Evolutionary conservation across 2,888 invertebrate species (phyloP).

Genomic region (Tetragonisca angustula): DNA sequence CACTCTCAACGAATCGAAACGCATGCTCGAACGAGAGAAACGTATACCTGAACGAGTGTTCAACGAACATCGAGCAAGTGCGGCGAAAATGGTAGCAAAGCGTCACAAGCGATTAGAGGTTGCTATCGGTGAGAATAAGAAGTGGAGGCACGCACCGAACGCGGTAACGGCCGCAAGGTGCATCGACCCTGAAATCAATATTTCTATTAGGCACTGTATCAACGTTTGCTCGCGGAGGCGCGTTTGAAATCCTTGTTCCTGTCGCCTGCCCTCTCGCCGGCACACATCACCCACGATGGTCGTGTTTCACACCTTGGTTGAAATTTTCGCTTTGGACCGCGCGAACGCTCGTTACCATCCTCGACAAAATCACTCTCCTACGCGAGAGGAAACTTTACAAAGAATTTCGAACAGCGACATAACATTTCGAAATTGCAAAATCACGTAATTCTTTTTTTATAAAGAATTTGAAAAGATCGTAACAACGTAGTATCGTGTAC

Average conservation of each 20-base stretch:
- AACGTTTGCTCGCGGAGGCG: slow-evolving; percentile 61
- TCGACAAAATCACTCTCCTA: slow-evolving; percentile 60
- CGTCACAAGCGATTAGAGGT: slow-evolving; percentile 8
- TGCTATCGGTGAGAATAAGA: slow-evolving; percentile 37
- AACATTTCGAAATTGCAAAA: too few species aligned
- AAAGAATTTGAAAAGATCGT: too few species aligned
- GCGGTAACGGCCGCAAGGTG: slow-evolving; percentile 60
- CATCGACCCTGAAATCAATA: slow-evolving; percentile 77
- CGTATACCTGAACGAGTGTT: too few species aligned
- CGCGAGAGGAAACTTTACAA: slow-evolving; percentile 31
- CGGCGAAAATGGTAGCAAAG: too few species aligned
- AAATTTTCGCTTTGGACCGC: slow-evolving; percentile 46
- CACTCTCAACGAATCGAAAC: too few species aligned
- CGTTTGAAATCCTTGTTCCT: slow-evolving; percentile 54
- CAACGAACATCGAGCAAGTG: too few species aligned
- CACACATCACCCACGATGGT: slow-evolving; percentile 6
- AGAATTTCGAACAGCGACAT: too few species aligned
- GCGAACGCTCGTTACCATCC: slow-evolving; percentile 51
- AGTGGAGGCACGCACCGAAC: slow-evolving; percentile 45
- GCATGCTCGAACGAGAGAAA: too few species aligned
- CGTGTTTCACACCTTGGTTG: slow-evolving; percentile 33
- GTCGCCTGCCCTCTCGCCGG: neutral
- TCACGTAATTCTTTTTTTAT: too few species aligned
- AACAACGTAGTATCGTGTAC: too few species aligned
- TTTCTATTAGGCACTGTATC: slow-evolving; percentile 74